Evolutionary conservation across 2,888 invertebrate genomes (phyloP).

Genomic region (Phragmatobia fuliginosa): DNA sequence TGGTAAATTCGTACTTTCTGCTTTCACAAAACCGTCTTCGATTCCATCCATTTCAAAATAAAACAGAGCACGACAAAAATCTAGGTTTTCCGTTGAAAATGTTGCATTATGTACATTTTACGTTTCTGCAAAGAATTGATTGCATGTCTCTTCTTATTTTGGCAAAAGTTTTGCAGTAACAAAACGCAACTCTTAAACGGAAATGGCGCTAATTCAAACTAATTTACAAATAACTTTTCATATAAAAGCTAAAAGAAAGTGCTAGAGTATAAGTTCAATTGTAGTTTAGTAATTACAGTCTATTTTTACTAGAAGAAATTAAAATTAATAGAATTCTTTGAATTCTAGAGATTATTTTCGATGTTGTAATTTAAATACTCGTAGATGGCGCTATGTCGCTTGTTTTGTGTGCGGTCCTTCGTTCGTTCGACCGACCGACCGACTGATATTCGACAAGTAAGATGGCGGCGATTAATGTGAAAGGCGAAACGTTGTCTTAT

Average conservation of each 20-base stretch:
- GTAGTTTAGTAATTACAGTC: background rate
- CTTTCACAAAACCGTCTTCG: too few relatives aligned
- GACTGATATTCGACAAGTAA: slow-evolving; percentile 85
- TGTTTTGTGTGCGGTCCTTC: slow-evolving; percentile 82
- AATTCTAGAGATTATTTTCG: background rate
- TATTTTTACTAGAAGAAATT: background rate
- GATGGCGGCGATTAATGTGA: slow-evolving; percentile 90
- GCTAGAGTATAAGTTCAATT: background rate
- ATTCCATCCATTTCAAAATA: too few relatives aligned
- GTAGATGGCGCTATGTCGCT: slow-evolving; percentile 88
- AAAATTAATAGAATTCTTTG: background rate
- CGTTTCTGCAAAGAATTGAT: background rate
- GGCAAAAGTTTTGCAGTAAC: slow-evolving; percentile 6
- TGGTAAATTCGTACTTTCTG: too few relatives aligned
- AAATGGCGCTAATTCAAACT: slow-evolving; percentile 29
- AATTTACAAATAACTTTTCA: background rate
- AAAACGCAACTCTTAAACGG: slow-evolving; percentile 32
- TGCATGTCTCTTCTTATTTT: background rate
- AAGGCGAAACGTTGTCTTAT: slow-evolving; percentile 87
- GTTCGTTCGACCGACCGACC: slow-evolving; percentile 75
- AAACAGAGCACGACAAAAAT: too few relatives aligned
- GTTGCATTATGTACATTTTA: background rate
- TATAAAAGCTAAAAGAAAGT: background rate
- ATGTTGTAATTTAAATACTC: slow-evolving; percentile 15
- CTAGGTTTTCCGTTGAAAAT: background rate